phyloP scores from a whole-genome alignment of 2,888 invertebrate genomes.

The Drosophila nigricruria region DNA sequence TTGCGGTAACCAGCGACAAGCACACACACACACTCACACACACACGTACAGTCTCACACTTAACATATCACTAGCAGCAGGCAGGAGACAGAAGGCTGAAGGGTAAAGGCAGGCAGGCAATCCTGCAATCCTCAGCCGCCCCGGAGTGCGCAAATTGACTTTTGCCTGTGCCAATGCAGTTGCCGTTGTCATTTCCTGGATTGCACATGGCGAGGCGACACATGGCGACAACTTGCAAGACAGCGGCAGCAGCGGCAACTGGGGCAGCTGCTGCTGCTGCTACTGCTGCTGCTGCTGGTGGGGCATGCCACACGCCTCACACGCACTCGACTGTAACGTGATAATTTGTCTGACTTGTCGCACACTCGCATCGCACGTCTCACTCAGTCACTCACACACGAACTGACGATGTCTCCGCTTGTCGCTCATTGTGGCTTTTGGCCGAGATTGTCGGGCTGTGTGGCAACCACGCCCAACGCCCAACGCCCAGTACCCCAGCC shows the following conservation, averaged over 20 bases:
- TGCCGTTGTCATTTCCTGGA: constrained; percentile 80
- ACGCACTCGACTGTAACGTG: constrained; percentile 82
- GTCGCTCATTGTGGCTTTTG: constrained; percentile 59
- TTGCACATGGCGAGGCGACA: constrained; percentile 73
- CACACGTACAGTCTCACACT: constrained; percentile 22
- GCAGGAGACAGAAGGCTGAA: not conserved
- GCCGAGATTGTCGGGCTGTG: constrained; percentile 57
- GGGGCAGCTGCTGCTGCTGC: constrained; percentile 7
- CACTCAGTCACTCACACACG: constrained; percentile 19
- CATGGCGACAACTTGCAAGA: constrained; percentile 80
- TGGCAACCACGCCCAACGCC: not conserved
- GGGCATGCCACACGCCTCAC: constrained; percentile 69
- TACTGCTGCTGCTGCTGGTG: constrained; percentile 1
- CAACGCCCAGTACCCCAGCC: not conserved
- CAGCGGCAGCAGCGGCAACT: constrained; percentile 25
- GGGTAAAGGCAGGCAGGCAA: constrained; percentile 16
- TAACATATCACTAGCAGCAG: constrained; percentile 46
- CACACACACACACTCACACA: constrained; percentile 19
- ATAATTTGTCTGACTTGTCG: constrained; percentile 82
- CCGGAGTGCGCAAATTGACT: constrained; percentile 76
- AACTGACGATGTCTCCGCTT: constrained; percentile 43
- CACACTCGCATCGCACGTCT: constrained; percentile 47
- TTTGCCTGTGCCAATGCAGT: constrained; percentile 78
- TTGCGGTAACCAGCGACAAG: constrained; percentile 66
- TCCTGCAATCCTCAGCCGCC: constrained; percentile 47